Base-by-base conservation (phyloP, 2,888 invertebrate genomes). In the Pteria penguin region DNA sequence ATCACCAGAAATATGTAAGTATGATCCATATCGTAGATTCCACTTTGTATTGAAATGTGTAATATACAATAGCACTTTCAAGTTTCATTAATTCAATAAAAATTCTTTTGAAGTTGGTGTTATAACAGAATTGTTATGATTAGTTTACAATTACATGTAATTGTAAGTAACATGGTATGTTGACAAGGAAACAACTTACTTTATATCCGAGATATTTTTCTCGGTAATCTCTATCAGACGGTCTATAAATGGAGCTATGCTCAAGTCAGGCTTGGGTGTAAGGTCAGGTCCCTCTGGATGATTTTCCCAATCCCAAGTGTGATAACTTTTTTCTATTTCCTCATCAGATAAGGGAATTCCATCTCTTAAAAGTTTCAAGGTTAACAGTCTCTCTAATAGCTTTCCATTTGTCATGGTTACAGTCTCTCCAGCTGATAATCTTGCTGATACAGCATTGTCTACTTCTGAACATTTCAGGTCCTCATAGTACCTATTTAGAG, bases 401-500 rank as follows among this genome's bases (percentile, higher is more conserved):
- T 92, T 92, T 2, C 92, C 92, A 78, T 88, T 89, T 18, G 90
- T 87, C 61, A 92, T 81, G 22, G 80, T 86, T 3, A 92, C 82
- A 69, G 75, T 45, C 55, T 89, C 89, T 4, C 90, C 89, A 0
- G 75, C 67, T n/a, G 79, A 62, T 8, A 92, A 76, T 62, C 91
- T 80, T 14, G 80, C 58, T 32, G 76, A 32, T 26, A 92, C 84
- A 2, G 89, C 84, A 27, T 84, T 66, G 74, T 92, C 91, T 4
- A 87, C 88, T 4, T 83, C 88, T 11, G 73, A 27, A 77, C 90
- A 90, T 18, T 80, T 54, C 29, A 92, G 81, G 72, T 92, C 90
- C 78, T 92, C 91, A 82, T 92, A 92, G 66, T 88, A 87, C 92
- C 91, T 90, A 69, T n/a, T n/a, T n/a, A n/a, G n/a, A n/a, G n/a